Evolutionary conservation across 2,888 invertebrate genomes (phyloP), one percentile per base, ranked within the genome.

Genomic region (Netelia fuscicornis): DNA sequence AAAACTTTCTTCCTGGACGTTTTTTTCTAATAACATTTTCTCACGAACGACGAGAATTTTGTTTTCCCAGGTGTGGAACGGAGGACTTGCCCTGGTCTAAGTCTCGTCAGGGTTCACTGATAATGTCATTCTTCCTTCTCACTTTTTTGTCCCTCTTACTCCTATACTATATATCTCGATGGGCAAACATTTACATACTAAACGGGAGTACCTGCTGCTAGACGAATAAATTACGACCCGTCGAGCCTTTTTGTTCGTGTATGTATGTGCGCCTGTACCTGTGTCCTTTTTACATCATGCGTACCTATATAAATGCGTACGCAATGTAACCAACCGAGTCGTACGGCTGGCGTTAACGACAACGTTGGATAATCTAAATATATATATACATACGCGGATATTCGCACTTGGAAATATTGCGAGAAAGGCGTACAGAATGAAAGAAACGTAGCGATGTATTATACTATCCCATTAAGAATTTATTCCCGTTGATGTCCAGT

Each of bases 141-240:
- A 13, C 37, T 30, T 13, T 56, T 58, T 70, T 67, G 37, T 77
- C 58, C 30, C 17, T 37, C 77, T 58, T 72, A 42, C 20, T 68
- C 52, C 37, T 74, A 20, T 20, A 20, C 65, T 52, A 54, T 62
- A 52, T 74, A 74, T 78, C 79, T 56, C 48, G 70, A 74, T 65
- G 70, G 70, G 60, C 90, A 92, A 93, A 93, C 90, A 92, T 93
- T 93, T 92, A 89, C 92, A 89, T 90, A 89, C 90, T 89, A 90
- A 92, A 91, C 89, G 90, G 89, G 90, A 88, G 91, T 89, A 91
- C 88, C 86, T 83, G 87, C 87, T 86, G 90, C 89, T 89, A 90
- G 90, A 84, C 87, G 90, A 88, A 87, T 91, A 91, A 92, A 92
- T 92, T 92, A 92, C 90, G 88, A 87, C 88, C 83, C 72, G 71